phyloP scores from a whole-genome alignment of 2,888 invertebrate genomes.

The Polylopha cassiicola region DNA sequence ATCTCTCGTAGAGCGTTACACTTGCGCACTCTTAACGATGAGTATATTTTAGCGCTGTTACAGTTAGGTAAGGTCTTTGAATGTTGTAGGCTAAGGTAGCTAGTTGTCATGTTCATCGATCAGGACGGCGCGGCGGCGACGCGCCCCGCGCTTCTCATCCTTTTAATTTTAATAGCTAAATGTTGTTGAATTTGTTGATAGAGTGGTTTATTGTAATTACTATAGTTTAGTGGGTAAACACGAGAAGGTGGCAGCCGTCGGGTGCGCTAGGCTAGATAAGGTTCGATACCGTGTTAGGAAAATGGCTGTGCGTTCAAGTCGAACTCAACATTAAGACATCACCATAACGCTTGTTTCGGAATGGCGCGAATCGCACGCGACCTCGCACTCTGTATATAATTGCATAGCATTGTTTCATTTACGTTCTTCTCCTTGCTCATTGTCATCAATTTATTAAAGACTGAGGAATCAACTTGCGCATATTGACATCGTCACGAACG shows the following conservation, averaged over 20 bases:
- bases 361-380: slow-evolving; percentile 42
- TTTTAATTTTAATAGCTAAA: slow-evolving; percentile 74
- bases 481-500: slow-evolving; percentile 73
- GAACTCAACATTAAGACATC: slow-evolving; percentile 62
- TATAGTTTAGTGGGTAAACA: slow-evolving; percentile 61
- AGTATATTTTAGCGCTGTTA: slow-evolving; percentile 38
- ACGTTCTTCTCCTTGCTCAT: slow-evolving; percentile 72
- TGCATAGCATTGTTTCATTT: slow-evolving; percentile 73
- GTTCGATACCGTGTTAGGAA: slow-evolving; percentile 65
- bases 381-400: slow-evolving; percentile 68
- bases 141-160: slow-evolving; percentile 44
- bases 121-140: slow-evolving; percentile 29
- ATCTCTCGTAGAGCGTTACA: too few species aligned
- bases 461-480: slow-evolving; percentile 76
- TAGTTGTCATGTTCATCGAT: slow-evolving; percentile 46
- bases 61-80: slow-evolving; percentile 45
- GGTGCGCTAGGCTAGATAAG: slow-evolving; percentile 59
- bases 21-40: slow-evolving; percentile 30
- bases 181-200: slow-evolving; percentile 76
- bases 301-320: slow-evolving; percentile 70
- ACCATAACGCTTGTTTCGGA: slow-evolving; percentile 35
- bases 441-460: slow-evolving; percentile 77
- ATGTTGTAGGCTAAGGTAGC: slow-evolving; percentile 64
- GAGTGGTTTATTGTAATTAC: slow-evolving; percentile 70
- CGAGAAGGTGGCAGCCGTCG: slow-evolving; percentile 57